Base-by-base conservation (phyloP, 2,888 invertebrate species). In the Nesidiocoris tenuis region DNA sequence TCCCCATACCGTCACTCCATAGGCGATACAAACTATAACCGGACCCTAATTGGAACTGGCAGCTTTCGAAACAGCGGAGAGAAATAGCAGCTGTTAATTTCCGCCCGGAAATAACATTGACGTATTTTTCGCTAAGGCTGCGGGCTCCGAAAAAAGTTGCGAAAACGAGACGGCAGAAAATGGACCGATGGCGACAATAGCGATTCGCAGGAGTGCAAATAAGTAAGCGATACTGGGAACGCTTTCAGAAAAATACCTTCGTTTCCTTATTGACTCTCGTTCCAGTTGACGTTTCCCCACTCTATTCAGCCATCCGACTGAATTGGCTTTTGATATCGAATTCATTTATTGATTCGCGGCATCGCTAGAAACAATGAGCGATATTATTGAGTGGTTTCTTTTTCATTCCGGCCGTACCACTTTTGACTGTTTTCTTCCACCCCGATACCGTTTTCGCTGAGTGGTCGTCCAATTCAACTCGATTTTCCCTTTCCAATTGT, bases 81-180 rank as follows among this genome's bases (percentile, higher is more conserved):
- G 39, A 39, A 7, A 12, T 65, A 76, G 71, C 25, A 72, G 78
- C 77, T 77, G 78, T 79, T 78, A 78, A 76, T 76, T 77, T 72
- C 78, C 79, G 76, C 70, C 63, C 65, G 78, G 77, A 76, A 75
- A 78, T 76, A 76, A 72, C 63, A 67, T 57, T 72, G 74, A 75
- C 75, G 68, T 68, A 76, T 77, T 61, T 72, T 61, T 39, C 74
- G 74, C 39, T n/a, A n/a, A 39, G 39, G 39, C 12, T n/a, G 39
- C 17, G 39, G 12, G 39, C 5, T 39, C 39, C 39, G 39, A 39
- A n/a, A n/a, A n/a, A n/a, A n/a, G 9, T 24, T 55, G 63, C 59
- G 57, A 24, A 66, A 57, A 7, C 25, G 67, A 67, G 59, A 76
- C 61, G 74, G 71, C 55, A 25, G 55, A 17, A 39, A 61, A 9